phyloP scores from a whole-genome alignment of 2,888 invertebrate species.

The Elysia crispata region DNA sequence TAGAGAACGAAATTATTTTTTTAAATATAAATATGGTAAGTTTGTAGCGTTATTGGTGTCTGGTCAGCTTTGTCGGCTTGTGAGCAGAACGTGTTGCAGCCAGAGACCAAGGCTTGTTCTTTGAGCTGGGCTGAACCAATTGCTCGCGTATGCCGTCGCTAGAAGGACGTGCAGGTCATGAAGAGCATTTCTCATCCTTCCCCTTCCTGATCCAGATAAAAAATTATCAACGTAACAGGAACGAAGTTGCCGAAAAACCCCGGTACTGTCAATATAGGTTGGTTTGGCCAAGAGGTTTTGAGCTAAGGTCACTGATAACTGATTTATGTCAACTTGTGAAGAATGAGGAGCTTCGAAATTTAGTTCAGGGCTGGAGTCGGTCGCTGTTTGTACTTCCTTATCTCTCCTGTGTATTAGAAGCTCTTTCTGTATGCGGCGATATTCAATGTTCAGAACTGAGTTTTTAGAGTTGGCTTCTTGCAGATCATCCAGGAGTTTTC shows the following conservation, averaged over 20 bases:
- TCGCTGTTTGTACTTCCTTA: no score
- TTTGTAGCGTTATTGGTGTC: no score
- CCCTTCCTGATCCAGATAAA: constrained; percentile 53
- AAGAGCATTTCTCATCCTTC: constrained; percentile 55
- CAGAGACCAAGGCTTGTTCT: constrained; percentile 66
- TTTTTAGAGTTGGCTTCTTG: constrained; percentile 69
- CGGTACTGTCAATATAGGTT: constrained; percentile 64
- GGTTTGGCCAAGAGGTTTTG: constrained; percentile 68
- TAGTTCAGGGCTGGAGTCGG: no score
- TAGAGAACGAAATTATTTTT: no score
- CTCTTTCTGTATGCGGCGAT: constrained; percentile 27
- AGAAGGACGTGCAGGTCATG: constrained; percentile 74
- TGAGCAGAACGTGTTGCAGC: constrained; percentile 58
- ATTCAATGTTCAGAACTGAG: constrained; percentile 55
- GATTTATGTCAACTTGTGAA: constrained; percentile 58
- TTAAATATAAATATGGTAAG: no score
- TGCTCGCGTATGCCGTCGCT: constrained; percentile 73
- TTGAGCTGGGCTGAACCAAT: constrained; percentile 72
- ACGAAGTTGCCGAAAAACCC: constrained; percentile 66
- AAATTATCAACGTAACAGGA: constrained; percentile 70
- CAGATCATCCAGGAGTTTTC: constrained; percentile 67
- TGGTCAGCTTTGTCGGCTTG: no score
- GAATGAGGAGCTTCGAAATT: no score
- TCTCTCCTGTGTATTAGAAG: not conserved
- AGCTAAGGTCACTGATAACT: constrained; percentile 68